Base-by-base conservation (phyloP, 2,888 invertebrate genomes). In the Philaethria dido region DNA sequence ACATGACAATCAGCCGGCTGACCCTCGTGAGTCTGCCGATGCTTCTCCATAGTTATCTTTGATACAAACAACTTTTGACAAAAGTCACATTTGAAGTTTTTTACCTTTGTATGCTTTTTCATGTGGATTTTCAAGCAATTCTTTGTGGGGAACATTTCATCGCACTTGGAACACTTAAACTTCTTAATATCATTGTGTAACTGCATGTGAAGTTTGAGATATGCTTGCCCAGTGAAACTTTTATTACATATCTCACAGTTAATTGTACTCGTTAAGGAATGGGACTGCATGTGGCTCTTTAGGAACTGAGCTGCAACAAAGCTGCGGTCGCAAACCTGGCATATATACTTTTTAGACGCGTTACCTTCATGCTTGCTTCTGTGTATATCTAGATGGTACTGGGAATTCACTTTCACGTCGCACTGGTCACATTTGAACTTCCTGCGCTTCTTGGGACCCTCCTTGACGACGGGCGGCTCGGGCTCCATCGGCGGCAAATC, bases 21-120 rank as follows among this genome's bases (percentile, higher is more conserved):
- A 0, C 92, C 92, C 45, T 92, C 92, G 4, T 92, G 92, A 0
- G 85, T 82, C 71, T 87, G 87, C 62, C 87, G 80, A 62, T 92
- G 92, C 64, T 91, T 91, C 70, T 92, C 92, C 92, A 92, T 92
- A 0, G 92, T 92, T 1, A 92, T 89, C 77, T 91, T 92, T 0
- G 92, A 92, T 0, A 92, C 92, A 78, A 92, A 92, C 29, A 86
- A 75, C 78, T 92, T 92, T 48, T 85, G 85, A 70, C 92, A 92
- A 55, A 83, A 87, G 65, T 92, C 92, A 50, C 92, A 92, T 73
- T 92, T 92, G 68, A 92, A 92, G 73, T 92, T 92, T 83, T 92
- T 92, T 0, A 92, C 90, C 75, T 92, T 92, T 0, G 92, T 88
- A 69, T 92, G 92, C 68, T 92, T 92, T 64, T 92, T 92, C 92